Percentiles rank a stretch among this genome's conserved stretches.
Conservation (phyloP, 2,113 vertebrate genomes). For the Ageneiosus marmoratus region DNA sequence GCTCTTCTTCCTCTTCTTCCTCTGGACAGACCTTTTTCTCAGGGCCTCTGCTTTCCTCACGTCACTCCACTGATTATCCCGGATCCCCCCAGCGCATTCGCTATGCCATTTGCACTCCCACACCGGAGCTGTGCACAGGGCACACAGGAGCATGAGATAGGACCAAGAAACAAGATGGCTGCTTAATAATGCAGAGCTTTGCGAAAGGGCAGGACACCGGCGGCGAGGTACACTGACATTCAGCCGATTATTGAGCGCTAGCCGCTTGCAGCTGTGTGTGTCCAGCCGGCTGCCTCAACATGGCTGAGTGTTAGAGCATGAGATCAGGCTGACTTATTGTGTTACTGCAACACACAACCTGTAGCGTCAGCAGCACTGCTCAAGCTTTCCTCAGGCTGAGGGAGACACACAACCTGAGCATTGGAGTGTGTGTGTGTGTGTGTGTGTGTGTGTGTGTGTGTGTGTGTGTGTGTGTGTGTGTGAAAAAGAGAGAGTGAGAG, state of each 20-base stretch:
- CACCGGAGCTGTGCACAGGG: conserved; percentile 52
- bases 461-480: not conserved
- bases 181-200: conserved; percentile 79
- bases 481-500: not conserved
- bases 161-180: conserved; percentile 69
- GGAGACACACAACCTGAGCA: not conserved
- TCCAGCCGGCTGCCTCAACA: conserved; percentile 40
- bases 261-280: conserved; percentile 50
- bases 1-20: not conserved
- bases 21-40: conserved; percentile 60
- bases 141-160: conserved; percentile 48
- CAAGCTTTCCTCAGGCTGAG: not conserved
- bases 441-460: not conserved
- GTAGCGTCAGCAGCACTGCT: conserved; percentile 17
- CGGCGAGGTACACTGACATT: conserved; percentile 71
- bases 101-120: conserved; percentile 71
- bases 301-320: conserved; percentile 39
- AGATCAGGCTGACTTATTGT: conserved; percentile 50
- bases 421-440: not conserved
- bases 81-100: conserved; percentile 70
- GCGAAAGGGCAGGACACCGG: conserved; percentile 74
- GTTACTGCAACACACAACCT: conserved; percentile 45
- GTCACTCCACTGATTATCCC: conserved; percentile 72
- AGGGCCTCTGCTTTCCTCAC: conserved; percentile 63
- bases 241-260: conserved; percentile 66